These are phyloP conservation scores for Agelaius tricolor DNA, from an alignment of 2,113 vertebrate species.

Conservation along the genomic window DNA sequence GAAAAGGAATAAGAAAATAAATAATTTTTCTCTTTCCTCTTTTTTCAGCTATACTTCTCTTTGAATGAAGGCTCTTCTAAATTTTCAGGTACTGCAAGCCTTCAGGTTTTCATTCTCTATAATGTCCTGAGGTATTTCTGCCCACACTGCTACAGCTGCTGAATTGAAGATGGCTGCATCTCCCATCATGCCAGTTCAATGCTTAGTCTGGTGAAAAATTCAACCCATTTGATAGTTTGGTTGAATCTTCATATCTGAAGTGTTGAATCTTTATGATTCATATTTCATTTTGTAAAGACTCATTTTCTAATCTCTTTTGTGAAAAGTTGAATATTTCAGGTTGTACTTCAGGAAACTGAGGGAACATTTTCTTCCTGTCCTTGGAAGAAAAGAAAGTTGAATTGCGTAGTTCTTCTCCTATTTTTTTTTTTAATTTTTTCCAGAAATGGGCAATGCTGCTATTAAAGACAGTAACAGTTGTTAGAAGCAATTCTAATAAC, in stretches of 20 bases:
- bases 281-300: not conserved
- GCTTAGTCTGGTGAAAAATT: not conserved
- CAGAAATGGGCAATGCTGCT: not conserved
- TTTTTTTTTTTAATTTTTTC: not conserved
- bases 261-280: not conserved
- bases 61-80: not conserved
- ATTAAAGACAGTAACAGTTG: not conserved
- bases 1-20: not conserved
- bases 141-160: not conserved
- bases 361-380: not conserved
- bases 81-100: not conserved
- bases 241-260: not conserved
- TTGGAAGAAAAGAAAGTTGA: not conserved
- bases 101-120: not conserved
- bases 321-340: not conserved
- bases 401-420: not conserved
- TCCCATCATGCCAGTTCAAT: not conserved
- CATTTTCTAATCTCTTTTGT: not conserved
- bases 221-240: not conserved
- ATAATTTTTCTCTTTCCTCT: not conserved
- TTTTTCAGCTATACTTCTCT: not conserved
- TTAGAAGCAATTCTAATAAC: not conserved
- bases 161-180: not conserved
- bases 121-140: not conserved
- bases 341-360: not conserved